phyloP scores from a whole-genome alignment of 1,140 invertebrate species.

The Drosophila kikkawai region DNA sequence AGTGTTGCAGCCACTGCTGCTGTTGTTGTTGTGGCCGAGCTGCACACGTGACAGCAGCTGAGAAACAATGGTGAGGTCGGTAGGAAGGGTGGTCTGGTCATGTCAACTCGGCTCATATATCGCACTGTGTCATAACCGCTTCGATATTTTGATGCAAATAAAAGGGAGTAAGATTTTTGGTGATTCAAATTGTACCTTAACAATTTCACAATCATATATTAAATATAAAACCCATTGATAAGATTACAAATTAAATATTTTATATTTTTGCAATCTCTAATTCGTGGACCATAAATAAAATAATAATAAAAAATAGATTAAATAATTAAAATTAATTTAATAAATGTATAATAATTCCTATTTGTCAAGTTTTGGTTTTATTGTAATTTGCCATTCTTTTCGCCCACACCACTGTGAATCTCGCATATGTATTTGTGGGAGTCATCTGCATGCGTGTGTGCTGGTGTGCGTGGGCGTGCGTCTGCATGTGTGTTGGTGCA shows the following conservation, averaged over 20 bases:
- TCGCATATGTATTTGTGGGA: not conserved
- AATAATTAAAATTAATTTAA: too few relatives aligned
- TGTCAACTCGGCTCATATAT: constrained; percentile 23
- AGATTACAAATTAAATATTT: too few relatives aligned
- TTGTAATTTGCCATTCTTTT: too few relatives aligned
- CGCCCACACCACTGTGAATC: constrained; percentile 7
- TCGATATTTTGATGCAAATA: not conserved
- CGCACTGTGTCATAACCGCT: constrained; percentile 2
- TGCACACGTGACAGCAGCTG: constrained; percentile 61
- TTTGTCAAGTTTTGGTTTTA: too few relatives aligned
- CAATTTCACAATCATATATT: too few relatives aligned
- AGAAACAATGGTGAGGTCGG: constrained; percentile 35
- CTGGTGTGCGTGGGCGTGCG: constrained; percentile 15
- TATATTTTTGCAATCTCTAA: too few relatives aligned
- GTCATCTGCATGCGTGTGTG: constrained; percentile 21
- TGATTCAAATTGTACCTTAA: too few relatives aligned
- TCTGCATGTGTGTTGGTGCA: constrained; percentile 42
- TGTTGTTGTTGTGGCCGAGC: constrained; percentile 30
- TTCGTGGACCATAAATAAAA: too few relatives aligned
- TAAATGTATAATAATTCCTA: too few relatives aligned
- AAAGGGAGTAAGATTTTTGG: not conserved
- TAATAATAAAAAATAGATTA: too few relatives aligned
- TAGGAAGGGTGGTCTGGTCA: constrained; percentile 8
- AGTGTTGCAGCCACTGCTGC: constrained; percentile 1
- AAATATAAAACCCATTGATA: too few relatives aligned